Base-by-base conservation (phyloP, 2,888 invertebrate species). In the Mimas tiliae region DNA sequence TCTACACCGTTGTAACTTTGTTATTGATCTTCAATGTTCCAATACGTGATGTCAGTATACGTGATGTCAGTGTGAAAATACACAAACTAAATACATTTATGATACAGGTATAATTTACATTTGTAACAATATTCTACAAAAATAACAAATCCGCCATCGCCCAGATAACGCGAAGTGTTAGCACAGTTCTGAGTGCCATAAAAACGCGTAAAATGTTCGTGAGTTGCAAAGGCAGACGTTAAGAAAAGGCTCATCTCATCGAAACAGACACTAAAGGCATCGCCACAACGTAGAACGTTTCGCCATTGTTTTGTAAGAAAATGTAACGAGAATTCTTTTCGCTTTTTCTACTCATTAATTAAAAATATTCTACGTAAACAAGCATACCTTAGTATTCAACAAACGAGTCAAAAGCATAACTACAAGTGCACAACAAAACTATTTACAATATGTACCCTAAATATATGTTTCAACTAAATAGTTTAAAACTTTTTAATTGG, bases 181-280 rank as follows among this genome's bases (percentile, higher is more conserved):
- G 66, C 69, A 69, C 69, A 68, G 70, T 75, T 70, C 69, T 75
- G 76, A 75, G 76, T 76, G 74, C 72, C 71, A 64, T 70, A 72
- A 69, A 72, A 74, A 70, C 70, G 75, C 75, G 74, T 74, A 72
- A 74, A 82, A 80, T 78, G 72, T 73, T 73, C 70, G 72, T 76
- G 75, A 79, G 75, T 76, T 78, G 74, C 72, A 76, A 75, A 79
- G 69, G 72, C 72, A 75, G 73, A 71, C 73, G 71, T 78, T 74
- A 73, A 72, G 74, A 74, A 74, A 55, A 79, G 74, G 75, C 78
- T 79, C 74, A 72, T 76, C 73, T 72, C 70, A 69, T 74, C 72
- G 69, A 75, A 78, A 75, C 74, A 74, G 70, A 73, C 71, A 63
- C 65, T 72, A 77, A 74, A 74, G 74, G 67, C 67, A 66, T 69